These are phyloP conservation scores for Drosophila trichaetosa DNA, from an alignment of 2,888 invertebrate genomes.

Conservation along the genomic window DNA sequence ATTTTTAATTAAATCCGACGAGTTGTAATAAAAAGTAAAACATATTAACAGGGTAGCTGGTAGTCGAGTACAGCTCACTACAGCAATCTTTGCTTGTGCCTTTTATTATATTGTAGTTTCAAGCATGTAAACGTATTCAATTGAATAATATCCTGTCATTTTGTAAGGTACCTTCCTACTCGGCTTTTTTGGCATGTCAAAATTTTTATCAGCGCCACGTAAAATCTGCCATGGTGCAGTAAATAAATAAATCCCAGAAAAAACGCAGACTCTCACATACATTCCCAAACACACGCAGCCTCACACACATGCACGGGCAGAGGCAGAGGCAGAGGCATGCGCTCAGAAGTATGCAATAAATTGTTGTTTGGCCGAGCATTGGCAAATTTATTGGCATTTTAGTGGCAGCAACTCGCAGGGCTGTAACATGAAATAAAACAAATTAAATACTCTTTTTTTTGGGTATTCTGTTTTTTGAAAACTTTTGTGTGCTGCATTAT, in stretches of 20 bases:
- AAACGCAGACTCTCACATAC: slow-evolving; percentile 12
- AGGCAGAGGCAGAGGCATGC: neutral
- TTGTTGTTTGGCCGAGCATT: slow-evolving; percentile 56
- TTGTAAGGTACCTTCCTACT: slow-evolving; percentile 53
- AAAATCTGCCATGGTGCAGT: slow-evolving; percentile 65
- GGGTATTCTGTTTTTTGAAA: slow-evolving; percentile 27
- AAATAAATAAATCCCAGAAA: slow-evolving; percentile 72
- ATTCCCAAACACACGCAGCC: neutral
- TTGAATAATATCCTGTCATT: slow-evolving; percentile 84
- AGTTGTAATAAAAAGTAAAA: neutral
- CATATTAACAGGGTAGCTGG: slow-evolving; percentile 16
- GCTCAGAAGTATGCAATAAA: slow-evolving; percentile 72
- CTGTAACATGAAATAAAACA: slow-evolving; percentile 53
- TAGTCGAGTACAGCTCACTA: slow-evolving; percentile 13
- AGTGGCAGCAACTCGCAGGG: slow-evolving; percentile 59
- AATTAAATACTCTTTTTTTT: slow-evolving; percentile 74
- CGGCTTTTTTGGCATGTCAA: slow-evolving; percentile 68
- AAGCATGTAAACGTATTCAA: slow-evolving; percentile 81
- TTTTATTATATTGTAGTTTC: slow-evolving; percentile 73
- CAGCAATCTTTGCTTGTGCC: slow-evolving; percentile 22
- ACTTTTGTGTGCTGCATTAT: slow-evolving; percentile 27
- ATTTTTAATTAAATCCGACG: neutral
- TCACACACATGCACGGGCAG: neutral
- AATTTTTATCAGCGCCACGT: slow-evolving; percentile 71
- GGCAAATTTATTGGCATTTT: slow-evolving; percentile 80